Evolutionary conservation across 2,888 invertebrate genomes (phyloP).

Genomic region (Cheiracanthium punctorium): DNA sequence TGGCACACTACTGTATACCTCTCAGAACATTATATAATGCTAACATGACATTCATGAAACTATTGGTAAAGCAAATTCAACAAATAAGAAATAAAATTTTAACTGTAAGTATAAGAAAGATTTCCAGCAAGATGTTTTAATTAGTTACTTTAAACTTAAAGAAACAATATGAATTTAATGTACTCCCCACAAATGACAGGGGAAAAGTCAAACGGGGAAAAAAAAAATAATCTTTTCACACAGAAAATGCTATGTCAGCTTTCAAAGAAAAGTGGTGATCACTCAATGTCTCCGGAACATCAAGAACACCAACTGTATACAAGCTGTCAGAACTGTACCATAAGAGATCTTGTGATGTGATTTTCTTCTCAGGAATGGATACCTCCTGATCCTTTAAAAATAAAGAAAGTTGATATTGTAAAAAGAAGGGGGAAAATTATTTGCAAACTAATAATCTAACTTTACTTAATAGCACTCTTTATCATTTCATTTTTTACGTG

Average conservation of each 20-base stretch:
- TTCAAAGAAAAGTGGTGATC: conserved; percentile 58
- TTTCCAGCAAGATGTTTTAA: conserved; percentile 53
- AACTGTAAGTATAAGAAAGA: conserved; percentile 51
- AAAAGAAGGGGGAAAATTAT: no score
- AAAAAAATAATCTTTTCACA: conserved; percentile 15
- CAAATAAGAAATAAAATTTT: conserved; percentile 22
- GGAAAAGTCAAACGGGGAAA: background rate
- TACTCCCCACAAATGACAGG: conserved; percentile 10
- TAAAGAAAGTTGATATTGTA: conserved; percentile 2
- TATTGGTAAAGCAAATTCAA: conserved; percentile 32
- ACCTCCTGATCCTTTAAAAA: conserved; percentile 51
- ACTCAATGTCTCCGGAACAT: conserved; percentile 28
- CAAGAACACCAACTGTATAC: conserved; percentile 58
- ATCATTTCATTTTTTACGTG: no score
- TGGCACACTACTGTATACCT: background rate
- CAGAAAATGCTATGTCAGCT: conserved; percentile 60
- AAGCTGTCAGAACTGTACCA: conserved; percentile 65
- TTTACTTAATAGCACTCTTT: no score
- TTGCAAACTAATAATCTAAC: no score
- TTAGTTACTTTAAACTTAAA: conserved; percentile 38
- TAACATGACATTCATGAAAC: conserved; percentile 27
- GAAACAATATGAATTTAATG: conserved; percentile 41
- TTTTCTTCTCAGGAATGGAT: conserved; percentile 54
- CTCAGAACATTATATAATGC: background rate
- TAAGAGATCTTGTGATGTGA: conserved; percentile 60